These are phyloP conservation scores for Nemotelus nigrinus DNA, from an alignment of 2,888 invertebrate genomes.

Conservation along the genomic window DNA sequence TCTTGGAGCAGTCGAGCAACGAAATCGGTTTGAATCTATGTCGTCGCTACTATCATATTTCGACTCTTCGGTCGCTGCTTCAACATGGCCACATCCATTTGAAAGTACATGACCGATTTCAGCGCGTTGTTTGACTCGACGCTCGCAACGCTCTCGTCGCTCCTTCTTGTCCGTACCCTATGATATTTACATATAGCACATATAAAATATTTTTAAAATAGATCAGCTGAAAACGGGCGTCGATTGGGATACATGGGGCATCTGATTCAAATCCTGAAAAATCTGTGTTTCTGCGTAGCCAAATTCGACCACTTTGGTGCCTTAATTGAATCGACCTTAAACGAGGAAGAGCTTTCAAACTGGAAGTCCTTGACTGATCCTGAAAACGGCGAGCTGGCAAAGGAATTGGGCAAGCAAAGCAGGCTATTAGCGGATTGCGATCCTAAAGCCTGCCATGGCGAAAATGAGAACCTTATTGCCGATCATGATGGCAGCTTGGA, in stretches of 20 bases:
- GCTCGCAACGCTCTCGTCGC: too few relatives aligned
- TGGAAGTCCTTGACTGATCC: conserved; percentile 63
- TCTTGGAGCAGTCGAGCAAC: too few relatives aligned
- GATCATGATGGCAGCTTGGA: conserved; percentile 54
- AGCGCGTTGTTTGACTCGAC: too few relatives aligned
- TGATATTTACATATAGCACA: too few relatives aligned
- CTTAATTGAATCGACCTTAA: conserved; percentile 68
- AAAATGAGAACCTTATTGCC: conserved; percentile 54
- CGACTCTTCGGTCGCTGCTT: too few relatives aligned
- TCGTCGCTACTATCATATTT: too few relatives aligned
- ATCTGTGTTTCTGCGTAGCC: conserved; percentile 66
- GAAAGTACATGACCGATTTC: too few relatives aligned
- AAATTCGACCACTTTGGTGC: conserved; percentile 68
- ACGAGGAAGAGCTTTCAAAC: conserved; percentile 66
- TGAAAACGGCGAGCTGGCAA: conserved; percentile 60
- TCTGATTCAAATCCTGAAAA: conserved; percentile 71
- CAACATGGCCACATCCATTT: too few relatives aligned
- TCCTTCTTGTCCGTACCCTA: too few relatives aligned
- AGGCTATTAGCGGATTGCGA: conserved; percentile 62
- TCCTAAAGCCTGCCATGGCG: conserved; percentile 57
- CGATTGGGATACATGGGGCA: conserved; percentile 76
- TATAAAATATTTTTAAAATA: conserved; percentile 52
- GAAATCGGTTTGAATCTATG: too few relatives aligned
- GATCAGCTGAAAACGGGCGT: conserved; percentile 67
- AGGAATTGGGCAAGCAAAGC: conserved; percentile 59